Conservation (phyloP, 2,113 vertebrate genomes). For the Colossoma macropomum region DNA sequence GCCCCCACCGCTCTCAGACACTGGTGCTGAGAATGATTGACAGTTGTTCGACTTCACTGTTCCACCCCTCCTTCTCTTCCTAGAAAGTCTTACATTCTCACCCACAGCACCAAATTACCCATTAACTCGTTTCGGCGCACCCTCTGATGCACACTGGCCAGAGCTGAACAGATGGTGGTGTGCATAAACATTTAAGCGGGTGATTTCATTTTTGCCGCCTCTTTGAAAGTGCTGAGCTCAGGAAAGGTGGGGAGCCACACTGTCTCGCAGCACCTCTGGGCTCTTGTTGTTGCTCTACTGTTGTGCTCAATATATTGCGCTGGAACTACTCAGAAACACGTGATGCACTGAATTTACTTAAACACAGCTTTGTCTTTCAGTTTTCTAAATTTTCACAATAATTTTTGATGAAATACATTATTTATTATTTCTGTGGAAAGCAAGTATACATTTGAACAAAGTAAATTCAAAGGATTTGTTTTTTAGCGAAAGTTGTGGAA, state of each 20-base stretch:
- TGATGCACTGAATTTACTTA: too few species aligned
- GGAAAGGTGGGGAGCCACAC: neutral
- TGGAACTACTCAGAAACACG: neutral
- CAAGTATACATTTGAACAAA: too few species aligned
- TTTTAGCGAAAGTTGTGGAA: too few species aligned
- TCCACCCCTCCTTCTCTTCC: neutral
- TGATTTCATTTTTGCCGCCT: conserved; percentile 33
- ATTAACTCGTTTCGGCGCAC: conserved; percentile 9
- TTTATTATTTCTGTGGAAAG: too few species aligned
- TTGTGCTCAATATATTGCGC: neutral
- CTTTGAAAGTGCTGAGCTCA: conserved; percentile 24
- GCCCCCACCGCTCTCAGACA: neutral
- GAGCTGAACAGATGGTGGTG: conserved; percentile 47
- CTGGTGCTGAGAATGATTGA: neutral
- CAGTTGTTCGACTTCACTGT: neutral
- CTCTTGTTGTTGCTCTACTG: conserved; percentile 11
- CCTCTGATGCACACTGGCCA: conserved; percentile 14
- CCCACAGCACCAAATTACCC: conserved; percentile 7
- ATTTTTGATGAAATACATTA: too few species aligned
- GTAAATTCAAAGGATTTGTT: too few species aligned
- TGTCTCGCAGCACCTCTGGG: neutral
- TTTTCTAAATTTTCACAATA: too few species aligned
- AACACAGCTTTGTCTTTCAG: too few species aligned
- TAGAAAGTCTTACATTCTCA: neutral
- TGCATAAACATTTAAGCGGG: conserved; percentile 49